Evolutionary conservation across 2,113 vertebrate species (phyloP), one percentile per base, ranked within the genome.

Genomic region (Terrapene triunguis): DNA sequence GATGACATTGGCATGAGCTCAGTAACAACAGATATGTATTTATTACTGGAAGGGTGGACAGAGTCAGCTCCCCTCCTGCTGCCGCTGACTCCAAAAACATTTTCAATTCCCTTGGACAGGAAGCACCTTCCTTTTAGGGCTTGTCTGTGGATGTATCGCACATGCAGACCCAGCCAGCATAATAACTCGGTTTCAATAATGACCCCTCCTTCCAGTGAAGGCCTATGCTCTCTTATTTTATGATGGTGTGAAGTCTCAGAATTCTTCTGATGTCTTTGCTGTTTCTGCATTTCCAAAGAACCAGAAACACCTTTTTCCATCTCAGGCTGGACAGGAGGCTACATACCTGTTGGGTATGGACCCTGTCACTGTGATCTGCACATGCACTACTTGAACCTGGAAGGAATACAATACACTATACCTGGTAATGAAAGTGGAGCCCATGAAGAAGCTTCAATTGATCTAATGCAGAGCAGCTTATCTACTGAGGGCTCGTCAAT

Each of bases 351-450:
- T 55, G 51, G 54, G 8, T 48, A 16, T 25, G 59, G 84, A 14
- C 0, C 0, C 0, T 62, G 84, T 50, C 84, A n/a, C 35, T 62
- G 13, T 0, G 0, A 94, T 84, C 51, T 51, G 25, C n/a, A 22
- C 0, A 16, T 50, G 50, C 50, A 50, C 50, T 50, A 50, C 50
- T 50, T 50, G 50, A 50, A 14, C 13, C 50, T 50, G 50, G 50
- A 50, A 50, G 50, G 50, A 50, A 50, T 14, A 50, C 90, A 79
- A 24, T 86, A 84, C 17, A 8, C 2, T 90, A 53, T 0, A 0
- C 72, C 69, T 85, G 47, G 24, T 50, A 93, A 13, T 80, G 22
- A 85, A 84, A 84, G 69, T 32, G 48, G 48, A 87, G 51, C 19
- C 38, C 80, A 82, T 54, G 8, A 87, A 93, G 69, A 88, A 90